Evolutionary conservation across 2,113 vertebrate species (phyloP).

Genomic region (Lepisosteus osseus): DNA sequence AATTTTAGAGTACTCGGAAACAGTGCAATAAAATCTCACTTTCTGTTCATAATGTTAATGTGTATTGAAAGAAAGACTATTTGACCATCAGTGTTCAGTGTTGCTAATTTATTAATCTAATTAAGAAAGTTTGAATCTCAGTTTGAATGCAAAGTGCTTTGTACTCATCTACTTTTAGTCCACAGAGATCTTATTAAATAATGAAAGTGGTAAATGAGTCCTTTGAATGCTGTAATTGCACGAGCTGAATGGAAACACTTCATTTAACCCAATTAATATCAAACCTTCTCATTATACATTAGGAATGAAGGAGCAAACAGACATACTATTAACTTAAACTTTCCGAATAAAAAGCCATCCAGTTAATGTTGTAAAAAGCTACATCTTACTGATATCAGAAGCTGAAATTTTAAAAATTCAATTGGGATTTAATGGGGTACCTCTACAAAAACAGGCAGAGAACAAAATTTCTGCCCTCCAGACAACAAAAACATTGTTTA

Average conservation of each 20-base stretch:
- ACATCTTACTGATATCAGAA: no score
- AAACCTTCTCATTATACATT: slow-evolving; percentile 11
- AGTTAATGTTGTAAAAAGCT: slow-evolving; percentile 6
- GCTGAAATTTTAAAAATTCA: no score
- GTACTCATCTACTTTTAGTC: not conserved
- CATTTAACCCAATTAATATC: slow-evolving; percentile 25
- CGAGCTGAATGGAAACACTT: slow-evolving; percentile 20
- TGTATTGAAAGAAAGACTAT: no score
- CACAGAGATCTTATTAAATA: slow-evolving; percentile 25
- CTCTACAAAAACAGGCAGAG: no score
- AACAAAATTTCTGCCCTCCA: no score
- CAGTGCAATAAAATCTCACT: no score
- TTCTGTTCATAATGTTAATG: no score
- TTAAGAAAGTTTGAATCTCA: not conserved
- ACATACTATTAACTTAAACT: slow-evolving; percentile 12
- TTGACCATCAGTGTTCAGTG: no score
- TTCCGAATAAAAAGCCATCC: not conserved
- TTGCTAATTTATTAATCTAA: slow-evolving; percentile 13
- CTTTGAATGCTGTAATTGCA: slow-evolving; percentile 23
- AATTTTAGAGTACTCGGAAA: no score
- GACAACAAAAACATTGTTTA: no score
- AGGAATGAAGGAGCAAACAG: not conserved
- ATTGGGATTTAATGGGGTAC: no score
- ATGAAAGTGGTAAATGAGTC: slow-evolving; percentile 22
- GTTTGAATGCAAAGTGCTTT: not conserved